Evolutionary conservation across 2,113 vertebrate species (phyloP), one percentile per base, ranked within the genome.

Genomic region (Oncorhynchus keta): DNA sequence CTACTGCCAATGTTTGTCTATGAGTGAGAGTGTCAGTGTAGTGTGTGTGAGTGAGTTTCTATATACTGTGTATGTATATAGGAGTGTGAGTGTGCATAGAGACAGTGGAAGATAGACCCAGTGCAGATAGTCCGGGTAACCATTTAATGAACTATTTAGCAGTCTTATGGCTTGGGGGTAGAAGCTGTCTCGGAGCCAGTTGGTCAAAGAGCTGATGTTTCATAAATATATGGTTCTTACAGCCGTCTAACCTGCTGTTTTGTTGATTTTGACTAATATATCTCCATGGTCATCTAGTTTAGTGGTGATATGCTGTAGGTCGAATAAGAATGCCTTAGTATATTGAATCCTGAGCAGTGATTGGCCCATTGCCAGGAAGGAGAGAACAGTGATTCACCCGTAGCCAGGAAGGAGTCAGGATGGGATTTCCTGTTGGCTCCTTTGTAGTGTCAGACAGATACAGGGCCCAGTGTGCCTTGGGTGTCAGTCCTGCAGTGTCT

Each of bases 401-500:
- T 2, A 45, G 80, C 80, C 80, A 82, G 70, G 14, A 22, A 13
- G n/a, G 68, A 70, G 68, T n/a, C 5, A 51, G 57, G 62, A 72
- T 78, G 79, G 68, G 73, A 74, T 86, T 84, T 86, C 84, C 77
- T 45, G 45, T 49, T 57, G 70, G 79, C 26, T 49, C 73, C 77
- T 86, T 86, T 86, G 79, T 79, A 82, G 80, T 72, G 20, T 30
- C 65, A 68, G 67, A 24, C 67, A 76, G 48, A 77, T 79, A 83
- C 77, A 70, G 76, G 74, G 73, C 80, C 48, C 78, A 76, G 66
- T 86, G 82, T 80, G 62, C 62, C 64, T 59, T 73, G 78, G 79
- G 85, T 86, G 85, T 84, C 82, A 74, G 77, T 51, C 77, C 77
- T 76, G 51, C 18, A 84, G 69, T 70, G 75, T 82, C 66, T 75